phyloP scores from a whole-genome alignment of 2,888 invertebrate species.

The Hemithea aestivaria region DNA sequence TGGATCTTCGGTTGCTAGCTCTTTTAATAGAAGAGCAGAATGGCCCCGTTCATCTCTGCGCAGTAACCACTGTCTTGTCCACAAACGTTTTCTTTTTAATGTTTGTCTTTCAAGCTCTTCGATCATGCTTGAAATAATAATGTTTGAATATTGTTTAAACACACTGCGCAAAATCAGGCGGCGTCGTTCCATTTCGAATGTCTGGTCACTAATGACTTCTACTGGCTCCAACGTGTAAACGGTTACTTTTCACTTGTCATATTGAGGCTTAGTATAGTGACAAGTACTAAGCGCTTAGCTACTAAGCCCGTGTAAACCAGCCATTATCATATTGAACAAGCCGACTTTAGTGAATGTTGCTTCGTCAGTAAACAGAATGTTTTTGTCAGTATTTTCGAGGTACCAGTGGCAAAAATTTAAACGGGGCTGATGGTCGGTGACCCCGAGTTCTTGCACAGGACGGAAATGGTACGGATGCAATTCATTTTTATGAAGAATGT shows the following conservation, averaged over 20 bases:
- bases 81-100: conserved; percentile 22
- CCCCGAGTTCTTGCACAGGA: conserved; percentile 3
- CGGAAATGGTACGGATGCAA: conserved; percentile 6
- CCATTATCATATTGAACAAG: neutral
- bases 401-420: no score
- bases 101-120: conserved; percentile 10
- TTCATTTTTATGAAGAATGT: no score
- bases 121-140: conserved; percentile 12
- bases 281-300: no score
- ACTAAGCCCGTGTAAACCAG: neutral
- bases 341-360: neutral
- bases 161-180: conserved; percentile 14
- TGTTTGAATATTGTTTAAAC: conserved; percentile 13
- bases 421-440: no score
- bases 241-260: conserved; percentile 14
- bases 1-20: conserved; percentile 25
- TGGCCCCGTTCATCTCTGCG: conserved; percentile 15
- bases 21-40: conserved; percentile 23
- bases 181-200: conserved; percentile 7
- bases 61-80: conserved; percentile 29
- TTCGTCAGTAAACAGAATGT: neutral
- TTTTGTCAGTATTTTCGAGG: conserved; percentile 1
- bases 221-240: conserved; percentile 10
- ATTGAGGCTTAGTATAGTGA: conserved; percentile 1
- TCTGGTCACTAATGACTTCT: conserved; percentile 9